phyloP scores from a whole-genome alignment of 2,888 invertebrate species.

The Apamea monoglypha region DNA sequence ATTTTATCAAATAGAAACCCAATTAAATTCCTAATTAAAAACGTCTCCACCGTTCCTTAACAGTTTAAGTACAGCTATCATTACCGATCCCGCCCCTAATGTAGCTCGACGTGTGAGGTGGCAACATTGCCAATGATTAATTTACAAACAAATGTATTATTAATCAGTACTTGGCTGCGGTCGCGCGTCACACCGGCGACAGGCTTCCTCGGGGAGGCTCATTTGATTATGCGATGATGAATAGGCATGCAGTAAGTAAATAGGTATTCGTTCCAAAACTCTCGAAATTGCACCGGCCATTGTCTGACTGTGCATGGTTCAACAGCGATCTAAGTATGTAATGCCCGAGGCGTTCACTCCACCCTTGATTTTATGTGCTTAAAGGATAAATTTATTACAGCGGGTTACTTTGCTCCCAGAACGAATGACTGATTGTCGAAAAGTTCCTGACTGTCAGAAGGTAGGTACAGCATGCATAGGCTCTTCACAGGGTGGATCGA shows the following conservation, averaged over 20 bases:
- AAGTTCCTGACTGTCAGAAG: background rate
- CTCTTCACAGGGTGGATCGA: background rate
- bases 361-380: background rate
- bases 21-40: slow-evolving; percentile 10
- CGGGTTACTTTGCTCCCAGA: background rate
- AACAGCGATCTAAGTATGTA: too few species aligned
- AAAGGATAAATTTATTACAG: background rate
- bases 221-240: slow-evolving; percentile 28
- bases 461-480: too few species aligned
- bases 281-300: background rate
- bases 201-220: slow-evolving; percentile 14
- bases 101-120: slow-evolving; percentile 7
- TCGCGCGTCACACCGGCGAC: slow-evolving; percentile 28
- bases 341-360: background rate
- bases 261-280: background rate
- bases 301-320: background rate
- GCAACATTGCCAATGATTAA: slow-evolving; percentile 46
- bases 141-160: slow-evolving; percentile 54
- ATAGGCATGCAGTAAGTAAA: background rate
- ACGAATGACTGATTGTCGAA: background rate
- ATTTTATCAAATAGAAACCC: background rate
- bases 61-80: slow-evolving; percentile 18
- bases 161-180: slow-evolving; percentile 42
- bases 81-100: background rate
- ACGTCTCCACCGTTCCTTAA: background rate